Evolutionary conservation across 2,888 invertebrate species (phyloP).

Genomic region (Steinernema hermaphroditum): DNA sequence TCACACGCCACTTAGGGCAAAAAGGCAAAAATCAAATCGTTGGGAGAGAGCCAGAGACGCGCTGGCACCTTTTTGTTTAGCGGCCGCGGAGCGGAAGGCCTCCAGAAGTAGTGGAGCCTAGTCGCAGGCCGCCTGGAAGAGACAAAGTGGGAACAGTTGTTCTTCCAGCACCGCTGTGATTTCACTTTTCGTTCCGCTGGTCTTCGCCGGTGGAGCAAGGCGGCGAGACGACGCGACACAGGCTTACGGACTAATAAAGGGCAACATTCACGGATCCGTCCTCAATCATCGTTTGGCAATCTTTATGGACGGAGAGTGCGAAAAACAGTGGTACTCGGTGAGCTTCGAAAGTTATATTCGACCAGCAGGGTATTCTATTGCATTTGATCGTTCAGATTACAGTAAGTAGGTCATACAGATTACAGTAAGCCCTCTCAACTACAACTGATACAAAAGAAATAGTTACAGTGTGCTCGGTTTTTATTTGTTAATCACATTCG

Average conservation of each 20-base stretch:
- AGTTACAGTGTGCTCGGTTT: too few species aligned
- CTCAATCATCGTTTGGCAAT: too few species aligned
- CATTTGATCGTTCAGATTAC: too few species aligned
- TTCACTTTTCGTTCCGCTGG: conserved; percentile 5
- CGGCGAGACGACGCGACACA: background rate
- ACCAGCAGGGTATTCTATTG: too few species aligned
- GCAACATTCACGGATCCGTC: background rate
- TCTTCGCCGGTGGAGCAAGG: background rate
- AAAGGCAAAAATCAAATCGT: background rate
- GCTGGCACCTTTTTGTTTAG: conserved; percentile 30
- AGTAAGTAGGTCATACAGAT: too few species aligned
- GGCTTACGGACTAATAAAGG: background rate
- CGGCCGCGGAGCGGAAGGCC: background rate
- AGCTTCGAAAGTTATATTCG: too few species aligned
- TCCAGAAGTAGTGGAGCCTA: conserved; percentile 22
- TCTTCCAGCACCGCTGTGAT: conserved; percentile 23
- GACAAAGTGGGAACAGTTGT: conserved; percentile 31
- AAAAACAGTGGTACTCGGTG: too few species aligned
- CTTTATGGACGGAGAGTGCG: too few species aligned
- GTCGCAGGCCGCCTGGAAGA: background rate
- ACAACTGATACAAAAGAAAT: too few species aligned
- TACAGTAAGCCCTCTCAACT: too few species aligned
- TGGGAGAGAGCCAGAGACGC: conserved; percentile 7
- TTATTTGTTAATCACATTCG: too few species aligned
- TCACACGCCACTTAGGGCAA: background rate